phyloP scores from a whole-genome alignment of 2,113 vertebrate species.

The Fregata magnificens region DNA sequence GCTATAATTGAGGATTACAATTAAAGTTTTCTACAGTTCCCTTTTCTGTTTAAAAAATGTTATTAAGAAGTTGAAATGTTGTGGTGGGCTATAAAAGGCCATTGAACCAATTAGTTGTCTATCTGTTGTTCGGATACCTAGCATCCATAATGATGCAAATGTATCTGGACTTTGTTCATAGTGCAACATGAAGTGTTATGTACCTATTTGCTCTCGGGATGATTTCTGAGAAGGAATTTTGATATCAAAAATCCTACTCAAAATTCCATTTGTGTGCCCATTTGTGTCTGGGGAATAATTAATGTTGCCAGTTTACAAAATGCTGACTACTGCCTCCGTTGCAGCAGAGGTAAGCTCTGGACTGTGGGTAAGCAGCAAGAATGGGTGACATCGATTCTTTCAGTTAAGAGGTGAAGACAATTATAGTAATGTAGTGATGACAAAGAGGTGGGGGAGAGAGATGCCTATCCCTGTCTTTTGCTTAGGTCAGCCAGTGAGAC shows the following conservation, averaged over 20 bases:
- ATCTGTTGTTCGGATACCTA: not conserved
- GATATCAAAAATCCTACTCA: not conserved
- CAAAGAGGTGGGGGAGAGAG: not conserved
- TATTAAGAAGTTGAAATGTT: not conserved
- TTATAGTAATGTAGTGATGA: not conserved
- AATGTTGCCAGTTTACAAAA: not conserved
- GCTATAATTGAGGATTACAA: not conserved
- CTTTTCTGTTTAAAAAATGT: not conserved
- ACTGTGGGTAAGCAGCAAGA: not conserved
- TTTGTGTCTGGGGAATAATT: not conserved
- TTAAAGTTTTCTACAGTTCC: not conserved
- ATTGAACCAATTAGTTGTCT: not conserved
- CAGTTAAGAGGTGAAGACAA: not conserved
- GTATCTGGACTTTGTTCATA: not conserved
- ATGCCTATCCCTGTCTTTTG: not conserved
- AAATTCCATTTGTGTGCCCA: not conserved
- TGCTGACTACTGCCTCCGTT: not conserved
- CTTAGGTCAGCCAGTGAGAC: not conserved
- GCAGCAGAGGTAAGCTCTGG: not conserved
- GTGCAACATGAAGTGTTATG: not conserved
- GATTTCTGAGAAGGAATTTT: not conserved
- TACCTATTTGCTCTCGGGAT: not conserved
- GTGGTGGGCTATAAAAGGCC: not conserved
- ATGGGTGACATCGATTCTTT: not conserved
- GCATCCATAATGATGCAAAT: not conserved